These are phyloP conservation scores for Chloroclystis v-ata DNA, from an alignment of 2,888 invertebrate species.

Conservation along the genomic window DNA sequence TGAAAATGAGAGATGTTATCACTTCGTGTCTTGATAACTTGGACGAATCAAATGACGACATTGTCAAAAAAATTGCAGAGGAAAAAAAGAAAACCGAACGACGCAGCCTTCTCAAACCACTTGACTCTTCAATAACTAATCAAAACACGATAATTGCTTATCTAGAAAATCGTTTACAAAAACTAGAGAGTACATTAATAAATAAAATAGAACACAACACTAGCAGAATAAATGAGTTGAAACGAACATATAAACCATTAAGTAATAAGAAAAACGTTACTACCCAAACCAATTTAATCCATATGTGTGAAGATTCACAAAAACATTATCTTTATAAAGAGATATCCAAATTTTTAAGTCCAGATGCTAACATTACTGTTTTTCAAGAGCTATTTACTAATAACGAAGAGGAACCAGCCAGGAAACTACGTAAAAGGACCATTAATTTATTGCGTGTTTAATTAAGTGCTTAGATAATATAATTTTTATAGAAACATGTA, in stretches of 20 bases:
- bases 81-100: conserved; percentile 1
- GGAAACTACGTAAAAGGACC: conserved; percentile 40
- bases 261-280: conserved; percentile 29
- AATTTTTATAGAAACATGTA: background rate
- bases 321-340: conserved; percentile 49
- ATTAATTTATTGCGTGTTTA: conserved; percentile 28
- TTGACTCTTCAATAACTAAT: conserved; percentile 27
- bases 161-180: conserved; percentile 56
- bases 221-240: conserved; percentile 51
- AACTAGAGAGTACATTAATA: conserved; percentile 56
- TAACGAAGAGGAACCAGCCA: conserved; percentile 34
- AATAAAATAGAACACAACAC: conserved; percentile 63
- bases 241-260: conserved; percentile 33
- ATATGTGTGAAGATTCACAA: conserved; percentile 10
- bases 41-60: conserved; percentile 31
- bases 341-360: conserved; percentile 60
- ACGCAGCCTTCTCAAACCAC: conserved; percentile 27
- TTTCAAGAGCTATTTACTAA: conserved; percentile 68
- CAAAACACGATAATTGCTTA: conserved; percentile 46
- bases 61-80: conserved; percentile 19
- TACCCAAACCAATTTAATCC: conserved; percentile 43
- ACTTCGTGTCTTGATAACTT: conserved; percentile 53
- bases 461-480: background rate
- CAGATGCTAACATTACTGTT: conserved; percentile 50
- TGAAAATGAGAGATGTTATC: conserved; percentile 61